Evolutionary conservation across 1,140 invertebrate species (phyloP).

Genomic region (Drosophila ficusphila): DNA sequence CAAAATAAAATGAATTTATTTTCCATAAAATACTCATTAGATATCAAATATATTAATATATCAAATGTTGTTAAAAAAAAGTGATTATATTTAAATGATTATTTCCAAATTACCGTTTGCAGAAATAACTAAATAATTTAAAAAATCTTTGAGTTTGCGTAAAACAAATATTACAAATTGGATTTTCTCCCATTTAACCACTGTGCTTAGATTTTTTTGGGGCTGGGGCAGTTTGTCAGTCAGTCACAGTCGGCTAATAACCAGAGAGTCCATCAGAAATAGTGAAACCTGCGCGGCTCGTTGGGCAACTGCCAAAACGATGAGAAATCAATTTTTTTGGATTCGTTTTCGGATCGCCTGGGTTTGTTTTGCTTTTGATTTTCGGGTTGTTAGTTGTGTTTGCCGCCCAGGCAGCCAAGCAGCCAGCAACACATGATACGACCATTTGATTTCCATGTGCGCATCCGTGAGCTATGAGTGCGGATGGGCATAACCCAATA

Average conservation of each 20-base stretch:
- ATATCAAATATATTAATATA: too few species aligned
- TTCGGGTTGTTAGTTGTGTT: constrained; percentile 37
- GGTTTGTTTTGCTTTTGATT: constrained; percentile 46
- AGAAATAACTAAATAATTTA: too few species aligned
- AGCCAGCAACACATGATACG: constrained; percentile 61
- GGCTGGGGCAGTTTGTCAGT: constrained; percentile 29
- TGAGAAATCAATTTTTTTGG: constrained; percentile 73
- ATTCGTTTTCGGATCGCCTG: constrained; percentile 22
- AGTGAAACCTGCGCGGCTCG: constrained; percentile 57
- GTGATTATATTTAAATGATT: too few species aligned
- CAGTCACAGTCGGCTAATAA: constrained; percentile 66
- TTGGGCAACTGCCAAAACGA: constrained; percentile 65
- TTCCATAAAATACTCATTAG: too few species aligned
- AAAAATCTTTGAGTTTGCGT: too few species aligned
- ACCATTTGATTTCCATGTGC: constrained; percentile 19
- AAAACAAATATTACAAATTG: too few species aligned
- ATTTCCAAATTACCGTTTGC: too few species aligned
- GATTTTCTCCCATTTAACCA: constrained; percentile 5
- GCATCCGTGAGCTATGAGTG: not conserved
- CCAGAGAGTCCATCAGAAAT: constrained; percentile 61
- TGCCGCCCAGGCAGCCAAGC: constrained; percentile 73
- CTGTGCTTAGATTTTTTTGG: constrained; percentile 33
- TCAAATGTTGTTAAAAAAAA: too few species aligned
- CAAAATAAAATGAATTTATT: too few species aligned
- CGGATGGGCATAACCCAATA: constrained; percentile 13